Evolutionary conservation across 2,888 invertebrate genomes (phyloP).

Genomic region (Endomychus coccineus): DNA sequence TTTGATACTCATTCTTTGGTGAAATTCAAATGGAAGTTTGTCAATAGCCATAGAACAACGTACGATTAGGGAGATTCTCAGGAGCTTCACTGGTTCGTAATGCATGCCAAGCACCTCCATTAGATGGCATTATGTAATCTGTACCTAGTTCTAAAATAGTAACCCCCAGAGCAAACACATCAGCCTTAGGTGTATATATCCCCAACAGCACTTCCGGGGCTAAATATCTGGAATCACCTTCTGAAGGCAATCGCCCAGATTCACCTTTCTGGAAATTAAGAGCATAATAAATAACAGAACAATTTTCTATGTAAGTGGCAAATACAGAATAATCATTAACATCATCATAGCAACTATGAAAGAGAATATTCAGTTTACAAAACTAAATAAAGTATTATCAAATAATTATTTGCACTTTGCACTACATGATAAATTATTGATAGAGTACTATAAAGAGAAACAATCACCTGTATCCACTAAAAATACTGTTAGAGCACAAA

Average conservation of each 20-base stretch:
- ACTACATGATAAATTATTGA: too few species aligned
- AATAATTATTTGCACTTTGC: too few species aligned
- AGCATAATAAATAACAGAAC: background rate
- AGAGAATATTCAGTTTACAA: background rate
- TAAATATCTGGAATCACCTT: constrained; percentile 71
- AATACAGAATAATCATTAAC: too few species aligned
- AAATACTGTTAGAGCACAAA: too few species aligned
- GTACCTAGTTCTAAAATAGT: constrained; percentile 63
- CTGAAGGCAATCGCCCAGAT: constrained; percentile 44
- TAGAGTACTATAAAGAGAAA: too few species aligned
- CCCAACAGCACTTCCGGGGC: constrained; percentile 62
- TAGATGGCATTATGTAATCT: constrained; percentile 61
- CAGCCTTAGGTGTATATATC: constrained; percentile 58
- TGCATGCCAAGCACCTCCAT: constrained; percentile 62
- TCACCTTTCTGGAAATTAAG: constrained; percentile 40
- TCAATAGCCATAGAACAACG: constrained; percentile 15
- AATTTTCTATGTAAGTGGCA: background rate
- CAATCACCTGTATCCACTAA: too few species aligned
- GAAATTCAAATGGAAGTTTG: constrained; percentile 7
- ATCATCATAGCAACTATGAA: too few species aligned
- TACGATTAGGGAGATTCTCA: constrained; percentile 42
- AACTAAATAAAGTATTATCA: too few species aligned
- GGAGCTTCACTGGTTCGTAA: constrained; percentile 53
- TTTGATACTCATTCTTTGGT: constrained; percentile 9
- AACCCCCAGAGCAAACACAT: constrained; percentile 69